A percentile compares a stretch with the other conserved stretches of the same genome.
Evolutionary conservation across 2,113 vertebrate genomes (phyloP).

Genomic region (Marmota monax): DNA sequence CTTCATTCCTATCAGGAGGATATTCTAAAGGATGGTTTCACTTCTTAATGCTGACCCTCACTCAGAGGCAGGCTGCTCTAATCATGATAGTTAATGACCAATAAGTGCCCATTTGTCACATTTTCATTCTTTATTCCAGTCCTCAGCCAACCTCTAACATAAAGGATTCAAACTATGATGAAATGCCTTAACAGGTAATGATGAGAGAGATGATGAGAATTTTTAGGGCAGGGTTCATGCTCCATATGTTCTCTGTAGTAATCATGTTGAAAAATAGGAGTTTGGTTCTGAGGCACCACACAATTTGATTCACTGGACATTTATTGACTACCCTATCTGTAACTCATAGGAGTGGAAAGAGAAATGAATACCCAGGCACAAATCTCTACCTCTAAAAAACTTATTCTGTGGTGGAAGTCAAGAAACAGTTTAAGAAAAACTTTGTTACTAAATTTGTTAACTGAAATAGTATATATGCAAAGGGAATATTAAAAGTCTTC

Average conservation of each 20-base stretch:
- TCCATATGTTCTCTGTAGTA: slow-evolving; percentile 79
- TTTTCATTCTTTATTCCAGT: slow-evolving; percentile 76
- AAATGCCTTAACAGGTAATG: slow-evolving; percentile 79
- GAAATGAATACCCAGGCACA: slow-evolving; percentile 47
- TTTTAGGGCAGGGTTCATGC: slow-evolving; percentile 79
- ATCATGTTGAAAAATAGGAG: slow-evolving; percentile 80
- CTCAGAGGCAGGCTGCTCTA: slow-evolving; percentile 74
- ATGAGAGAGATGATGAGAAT: slow-evolving; percentile 74
- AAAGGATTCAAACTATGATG: slow-evolving; percentile 78
- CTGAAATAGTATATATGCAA: slow-evolving; percentile 41
- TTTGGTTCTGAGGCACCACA: slow-evolving; percentile 59
- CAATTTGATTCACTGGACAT: slow-evolving; percentile 73
- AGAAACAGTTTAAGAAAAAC: too few relatives aligned
- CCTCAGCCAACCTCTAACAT: slow-evolving; percentile 69
- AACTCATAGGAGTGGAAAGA: slow-evolving; percentile 51
- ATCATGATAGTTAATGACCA: slow-evolving; percentile 83
- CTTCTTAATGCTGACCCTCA: slow-evolving; percentile 78
- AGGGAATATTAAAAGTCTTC: slow-evolving; percentile 14
- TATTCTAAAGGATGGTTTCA: slow-evolving; percentile 70
- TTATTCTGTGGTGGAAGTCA: neutral
- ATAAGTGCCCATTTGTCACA: slow-evolving; percentile 80
- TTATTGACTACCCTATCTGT: slow-evolving; percentile 67
- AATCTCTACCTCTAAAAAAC: slow-evolving; percentile 1
- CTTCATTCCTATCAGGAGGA: slow-evolving; percentile 71
- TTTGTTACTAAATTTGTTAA: neutral